phyloP scores from a whole-genome alignment of 2,113 vertebrate species.

The Cariama cristata region DNA sequence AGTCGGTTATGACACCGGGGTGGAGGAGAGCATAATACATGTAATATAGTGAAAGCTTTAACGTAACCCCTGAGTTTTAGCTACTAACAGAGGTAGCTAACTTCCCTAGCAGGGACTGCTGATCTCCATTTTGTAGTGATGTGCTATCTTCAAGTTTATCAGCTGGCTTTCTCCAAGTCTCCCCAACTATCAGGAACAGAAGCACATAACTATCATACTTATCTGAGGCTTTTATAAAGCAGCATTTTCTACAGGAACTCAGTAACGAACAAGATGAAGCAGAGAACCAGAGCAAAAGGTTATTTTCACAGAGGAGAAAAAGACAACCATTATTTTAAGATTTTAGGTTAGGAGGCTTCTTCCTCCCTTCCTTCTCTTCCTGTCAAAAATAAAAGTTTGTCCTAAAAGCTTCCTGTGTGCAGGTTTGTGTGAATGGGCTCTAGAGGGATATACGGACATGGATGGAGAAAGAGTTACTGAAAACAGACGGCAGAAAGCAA shows the following conservation, averaged over 20 bases:
- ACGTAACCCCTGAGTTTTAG: neutral
- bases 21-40: neutral
- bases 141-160: neutral
- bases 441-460: neutral
- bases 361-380: neutral
- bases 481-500: rapidly evolving
- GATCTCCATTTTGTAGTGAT: neutral
- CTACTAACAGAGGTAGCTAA: neutral
- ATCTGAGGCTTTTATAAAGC: neutral
- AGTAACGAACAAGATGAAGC: neutral
- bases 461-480: neutral
- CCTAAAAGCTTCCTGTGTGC: neutral
- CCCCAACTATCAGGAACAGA: neutral
- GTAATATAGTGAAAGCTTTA: neutral
- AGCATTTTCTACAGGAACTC: neutral
- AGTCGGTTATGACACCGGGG: neutral
- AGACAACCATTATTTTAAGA: neutral
- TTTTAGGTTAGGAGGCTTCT: neutral
- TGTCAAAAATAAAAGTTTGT: neutral
- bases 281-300: neutral
- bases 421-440: neutral
- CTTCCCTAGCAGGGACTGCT: neutral
- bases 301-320: neutral
- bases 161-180: neutral
- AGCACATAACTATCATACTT: neutral